phyloP scores from a whole-genome alignment of 2,888 invertebrate species.

The Epsilonema sp. region DNA sequence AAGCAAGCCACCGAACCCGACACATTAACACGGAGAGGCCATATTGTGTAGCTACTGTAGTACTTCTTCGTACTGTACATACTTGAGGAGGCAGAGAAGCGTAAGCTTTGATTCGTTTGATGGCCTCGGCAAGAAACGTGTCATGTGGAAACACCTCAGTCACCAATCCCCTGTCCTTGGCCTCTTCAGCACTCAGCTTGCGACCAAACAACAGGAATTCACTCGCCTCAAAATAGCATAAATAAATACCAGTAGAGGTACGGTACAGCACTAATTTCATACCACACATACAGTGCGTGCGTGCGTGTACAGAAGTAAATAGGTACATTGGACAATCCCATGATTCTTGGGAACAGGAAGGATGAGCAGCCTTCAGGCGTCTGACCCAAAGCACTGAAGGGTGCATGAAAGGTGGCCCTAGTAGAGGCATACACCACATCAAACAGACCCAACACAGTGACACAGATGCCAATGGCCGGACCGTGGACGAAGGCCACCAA shows the following conservation, averaged over 20 bases:
- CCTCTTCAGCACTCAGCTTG: constrained; percentile 58
- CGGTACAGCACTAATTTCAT: too few relatives aligned
- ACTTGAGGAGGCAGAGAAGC: constrained; percentile 32
- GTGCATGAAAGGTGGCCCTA: constrained; percentile 65
- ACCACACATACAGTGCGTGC: too few relatives aligned
- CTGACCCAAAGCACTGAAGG: constrained; percentile 63
- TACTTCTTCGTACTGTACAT: too few relatives aligned
- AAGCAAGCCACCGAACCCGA: constrained; percentile 13
- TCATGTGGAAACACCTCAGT: constrained; percentile 48
- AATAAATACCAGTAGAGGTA: too few relatives aligned
- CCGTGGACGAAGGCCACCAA: constrained; percentile 74
- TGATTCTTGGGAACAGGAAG: constrained; percentile 56
- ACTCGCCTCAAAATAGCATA: constrained; percentile 38
- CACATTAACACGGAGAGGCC: too few relatives aligned
- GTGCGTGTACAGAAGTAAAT: too few relatives aligned
- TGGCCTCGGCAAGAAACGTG: constrained; percentile 10
- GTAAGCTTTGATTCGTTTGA: constrained; percentile 26
- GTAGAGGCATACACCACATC: constrained; percentile 75
- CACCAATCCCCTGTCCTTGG: constrained; percentile 52
- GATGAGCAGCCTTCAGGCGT: constrained; percentile 75
- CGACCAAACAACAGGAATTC: constrained; percentile 46
- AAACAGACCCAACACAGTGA: constrained; percentile 60
- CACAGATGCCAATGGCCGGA: constrained; percentile 72
- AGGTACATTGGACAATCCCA: constrained; percentile 54
- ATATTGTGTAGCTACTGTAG: too few relatives aligned